A percentile compares a stretch with the other conserved stretches of the same genome.
Conservation (phyloP, 2,797 vertebrate species). For the Capromys pilorides region DNA sequence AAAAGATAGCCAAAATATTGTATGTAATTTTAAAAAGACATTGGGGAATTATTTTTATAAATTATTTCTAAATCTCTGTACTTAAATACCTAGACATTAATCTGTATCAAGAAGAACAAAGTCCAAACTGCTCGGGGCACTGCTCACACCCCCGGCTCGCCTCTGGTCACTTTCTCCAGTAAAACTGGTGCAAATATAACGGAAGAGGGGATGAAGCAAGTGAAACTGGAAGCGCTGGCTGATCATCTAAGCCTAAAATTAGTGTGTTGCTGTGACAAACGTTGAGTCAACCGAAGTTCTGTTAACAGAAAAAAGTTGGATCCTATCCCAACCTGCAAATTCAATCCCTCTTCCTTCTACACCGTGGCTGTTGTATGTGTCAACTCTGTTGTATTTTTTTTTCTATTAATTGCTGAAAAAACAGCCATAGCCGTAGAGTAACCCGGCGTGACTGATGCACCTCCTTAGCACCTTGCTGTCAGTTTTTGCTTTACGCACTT, state of each 20-base stretch:
- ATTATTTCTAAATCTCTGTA: background rate
- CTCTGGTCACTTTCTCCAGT: background rate
- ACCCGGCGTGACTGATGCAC: background rate
- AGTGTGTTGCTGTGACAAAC: background rate
- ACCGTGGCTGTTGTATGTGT: background rate
- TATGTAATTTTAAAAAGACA: background rate
- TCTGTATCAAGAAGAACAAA: slow-evolving; percentile 32
- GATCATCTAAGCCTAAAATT: background rate
- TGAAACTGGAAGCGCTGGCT: slow-evolving; percentile 9
- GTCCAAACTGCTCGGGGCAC: background rate
- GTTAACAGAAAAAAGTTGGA: background rate
- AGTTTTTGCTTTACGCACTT: background rate
- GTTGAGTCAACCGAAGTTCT: background rate
- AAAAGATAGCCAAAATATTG: slow-evolving; percentile 50
- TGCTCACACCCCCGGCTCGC: background rate
- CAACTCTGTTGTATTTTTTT: slow-evolving; percentile 37
- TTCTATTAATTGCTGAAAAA: slow-evolving; percentile 14
- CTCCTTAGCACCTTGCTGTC: background rate
- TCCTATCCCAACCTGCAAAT: background rate
- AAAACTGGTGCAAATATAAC: background rate
- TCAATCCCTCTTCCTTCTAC: background rate
- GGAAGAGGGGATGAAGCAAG: background rate
- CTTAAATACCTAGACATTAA: slow-evolving; percentile 35
- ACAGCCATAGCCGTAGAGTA: background rate
- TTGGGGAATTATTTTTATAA: background rate